Evolutionary conservation across 1,140 invertebrate species (phyloP).

Genomic region (Solen grandis): DNA sequence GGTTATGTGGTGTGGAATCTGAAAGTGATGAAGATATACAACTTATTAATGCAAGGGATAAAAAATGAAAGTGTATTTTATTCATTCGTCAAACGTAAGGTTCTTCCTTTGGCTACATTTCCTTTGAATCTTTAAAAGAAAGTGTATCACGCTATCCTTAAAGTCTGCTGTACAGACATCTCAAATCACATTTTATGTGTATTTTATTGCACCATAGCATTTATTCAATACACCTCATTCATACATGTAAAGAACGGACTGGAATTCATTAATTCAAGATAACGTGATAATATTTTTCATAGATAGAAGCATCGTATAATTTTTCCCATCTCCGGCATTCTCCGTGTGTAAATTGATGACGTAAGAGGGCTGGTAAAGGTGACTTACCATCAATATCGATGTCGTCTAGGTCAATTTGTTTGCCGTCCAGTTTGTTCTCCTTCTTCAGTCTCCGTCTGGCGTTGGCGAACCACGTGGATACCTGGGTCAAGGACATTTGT

Average conservation of each 20-base stretch:
- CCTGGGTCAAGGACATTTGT: conserved; percentile 98
- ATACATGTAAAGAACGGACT: not conserved
- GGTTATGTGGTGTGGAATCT: conserved; percentile 8
- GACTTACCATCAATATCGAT: conserved; percentile 63
- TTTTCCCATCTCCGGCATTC: not conserved
- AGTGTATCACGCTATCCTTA: too few species aligned
- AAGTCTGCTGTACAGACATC: not conserved
- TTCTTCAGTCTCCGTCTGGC: conserved; percentile 88
- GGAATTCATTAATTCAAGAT: not conserved
- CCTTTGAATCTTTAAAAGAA: too few species aligned
- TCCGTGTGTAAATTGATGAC: conserved; percentile 46
- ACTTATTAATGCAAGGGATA: not conserved
- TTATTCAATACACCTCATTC: not conserved
- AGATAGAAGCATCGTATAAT: not conserved
- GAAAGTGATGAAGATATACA: conserved; percentile 2
- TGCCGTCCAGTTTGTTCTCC: conserved; percentile 95
- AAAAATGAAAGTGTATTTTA: not conserved
- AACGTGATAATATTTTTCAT: not conserved
- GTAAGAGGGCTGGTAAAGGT: too few species aligned
- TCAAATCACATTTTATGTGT: not conserved
- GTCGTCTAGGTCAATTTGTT: conserved; percentile 63
- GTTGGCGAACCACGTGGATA: conserved; percentile 80
- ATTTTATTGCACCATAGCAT: not conserved
- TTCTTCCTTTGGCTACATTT: too few species aligned
- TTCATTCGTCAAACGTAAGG: not conserved